Evolutionary conservation across 2,113 vertebrate genomes (phyloP).

Genomic region (Tetrax tetrax): DNA sequence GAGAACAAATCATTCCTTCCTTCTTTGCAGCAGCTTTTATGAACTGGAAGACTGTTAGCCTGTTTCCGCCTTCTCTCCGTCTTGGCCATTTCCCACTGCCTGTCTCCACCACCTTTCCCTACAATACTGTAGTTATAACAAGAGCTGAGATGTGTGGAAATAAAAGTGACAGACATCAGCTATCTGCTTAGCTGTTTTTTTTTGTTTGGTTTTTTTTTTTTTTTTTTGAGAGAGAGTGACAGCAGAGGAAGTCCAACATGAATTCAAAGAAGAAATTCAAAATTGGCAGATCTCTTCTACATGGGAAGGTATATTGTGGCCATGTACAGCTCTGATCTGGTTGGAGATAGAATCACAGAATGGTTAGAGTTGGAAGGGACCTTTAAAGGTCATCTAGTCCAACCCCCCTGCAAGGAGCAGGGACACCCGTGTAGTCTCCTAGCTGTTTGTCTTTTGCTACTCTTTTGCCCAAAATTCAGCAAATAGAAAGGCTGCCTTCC

Average conservation of each 20-base stretch:
- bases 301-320: background rate
- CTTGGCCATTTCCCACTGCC: background rate
- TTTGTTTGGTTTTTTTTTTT: background rate
- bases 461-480: background rate
- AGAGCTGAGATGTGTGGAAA: background rate
- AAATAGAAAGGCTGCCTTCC: background rate
- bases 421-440: background rate
- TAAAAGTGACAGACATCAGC: background rate
- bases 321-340: background rate
- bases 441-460: background rate
- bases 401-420: too few relatives aligned
- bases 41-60: background rate
- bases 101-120: background rate
- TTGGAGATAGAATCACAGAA: too few relatives aligned
- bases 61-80: background rate
- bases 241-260: background rate
- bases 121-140: background rate
- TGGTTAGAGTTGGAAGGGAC: too few relatives aligned
- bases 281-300: background rate
- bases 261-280: background rate
- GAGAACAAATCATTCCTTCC: background rate
- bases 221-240: background rate
- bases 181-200: background rate
- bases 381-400: too few relatives aligned
- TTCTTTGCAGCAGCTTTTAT: background rate